phyloP scores from a whole-genome alignment of 2,888 invertebrate genomes.

The Muschampia plurimacula region DNA sequence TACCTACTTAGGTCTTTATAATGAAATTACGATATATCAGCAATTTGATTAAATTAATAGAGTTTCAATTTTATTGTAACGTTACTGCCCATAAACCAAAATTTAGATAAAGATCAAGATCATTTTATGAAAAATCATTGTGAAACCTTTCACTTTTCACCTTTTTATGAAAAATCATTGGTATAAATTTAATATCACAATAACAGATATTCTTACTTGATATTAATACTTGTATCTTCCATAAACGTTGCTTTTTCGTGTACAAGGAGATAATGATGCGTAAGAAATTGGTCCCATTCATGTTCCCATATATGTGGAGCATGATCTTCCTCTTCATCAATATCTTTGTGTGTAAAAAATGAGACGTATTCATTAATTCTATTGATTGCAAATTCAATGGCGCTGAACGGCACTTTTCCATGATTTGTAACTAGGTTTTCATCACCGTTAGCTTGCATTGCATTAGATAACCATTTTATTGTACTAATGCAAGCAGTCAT shows the following conservation, averaged over 20 bases:
- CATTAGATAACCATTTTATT: conserved; percentile 90
- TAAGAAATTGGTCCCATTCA: conserved; percentile 95
- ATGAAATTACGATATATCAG: too few species aligned
- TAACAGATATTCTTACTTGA: conserved; percentile 58
- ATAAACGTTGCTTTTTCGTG: conserved; percentile 86
- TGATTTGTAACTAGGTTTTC: conserved; percentile 82
- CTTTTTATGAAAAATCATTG: too few species aligned
- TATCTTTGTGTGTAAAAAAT: conserved; percentile 90
- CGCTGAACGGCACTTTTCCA: conserved; percentile 90
- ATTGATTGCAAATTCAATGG: conserved; percentile 93
- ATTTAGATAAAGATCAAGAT: too few species aligned
- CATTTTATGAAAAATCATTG: too few species aligned
- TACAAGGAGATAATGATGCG: conserved; percentile 88
- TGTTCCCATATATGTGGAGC: conserved; percentile 90
- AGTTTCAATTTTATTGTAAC: too few species aligned
- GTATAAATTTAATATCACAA: too few species aligned
- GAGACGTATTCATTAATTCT: conserved; percentile 92
- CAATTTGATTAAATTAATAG: too few species aligned
- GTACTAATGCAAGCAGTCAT: conserved; percentile 93
- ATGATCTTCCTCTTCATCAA: conserved; percentile 90
- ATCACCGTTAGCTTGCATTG: conserved; percentile 83
- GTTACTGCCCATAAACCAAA: too few species aligned
- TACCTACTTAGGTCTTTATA: too few species aligned
- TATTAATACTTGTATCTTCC: conserved; percentile 67
- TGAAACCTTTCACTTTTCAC: too few species aligned